A percentile compares a stretch with the other conserved stretches of the same genome.
phyloP scores from a whole-genome alignment of 2,888 invertebrate genomes.

The Malacosoma neustria region DNA sequence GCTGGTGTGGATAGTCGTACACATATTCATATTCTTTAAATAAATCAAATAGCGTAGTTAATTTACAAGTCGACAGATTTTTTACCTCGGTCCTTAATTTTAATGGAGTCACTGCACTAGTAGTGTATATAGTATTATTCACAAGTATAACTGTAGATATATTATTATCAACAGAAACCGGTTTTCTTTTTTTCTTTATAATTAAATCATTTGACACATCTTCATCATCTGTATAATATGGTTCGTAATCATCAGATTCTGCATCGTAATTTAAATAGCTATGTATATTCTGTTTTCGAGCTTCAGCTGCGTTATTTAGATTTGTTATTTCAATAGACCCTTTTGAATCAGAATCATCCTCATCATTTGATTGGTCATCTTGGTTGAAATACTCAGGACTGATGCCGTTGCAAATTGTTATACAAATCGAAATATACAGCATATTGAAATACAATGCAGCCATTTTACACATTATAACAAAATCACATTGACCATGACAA shows the following conservation, averaged over 20 bases:
- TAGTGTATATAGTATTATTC: neutral
- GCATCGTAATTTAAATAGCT: neutral
- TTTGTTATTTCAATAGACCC: neutral
- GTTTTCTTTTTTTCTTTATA: neutral
- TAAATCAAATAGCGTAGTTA: conserved; percentile 11
- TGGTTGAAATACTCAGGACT: neutral
- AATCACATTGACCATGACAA: neutral
- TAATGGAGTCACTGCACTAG: neutral
- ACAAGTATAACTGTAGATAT: neutral
- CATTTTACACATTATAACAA: neutral
- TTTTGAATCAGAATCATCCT: neutral
- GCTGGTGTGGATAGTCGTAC: conserved; percentile 16
- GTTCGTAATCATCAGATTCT: neutral
- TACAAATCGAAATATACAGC: neutral
- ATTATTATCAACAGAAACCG: neutral
- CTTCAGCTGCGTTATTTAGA: neutral
- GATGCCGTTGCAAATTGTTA: neutral
- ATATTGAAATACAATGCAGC: neutral
- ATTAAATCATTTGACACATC: neutral
- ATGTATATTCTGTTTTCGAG: neutral
- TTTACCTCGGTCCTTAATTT: neutral
- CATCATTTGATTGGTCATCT: neutral
- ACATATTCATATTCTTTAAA: conserved; percentile 28
- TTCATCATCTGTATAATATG: neutral
- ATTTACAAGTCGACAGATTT: neutral